A percentile compares a stretch with the other conserved stretches of the same genome.
Conservation (phyloP, 2,888 invertebrate species). For the Leptinotarsa juncta region DNA sequence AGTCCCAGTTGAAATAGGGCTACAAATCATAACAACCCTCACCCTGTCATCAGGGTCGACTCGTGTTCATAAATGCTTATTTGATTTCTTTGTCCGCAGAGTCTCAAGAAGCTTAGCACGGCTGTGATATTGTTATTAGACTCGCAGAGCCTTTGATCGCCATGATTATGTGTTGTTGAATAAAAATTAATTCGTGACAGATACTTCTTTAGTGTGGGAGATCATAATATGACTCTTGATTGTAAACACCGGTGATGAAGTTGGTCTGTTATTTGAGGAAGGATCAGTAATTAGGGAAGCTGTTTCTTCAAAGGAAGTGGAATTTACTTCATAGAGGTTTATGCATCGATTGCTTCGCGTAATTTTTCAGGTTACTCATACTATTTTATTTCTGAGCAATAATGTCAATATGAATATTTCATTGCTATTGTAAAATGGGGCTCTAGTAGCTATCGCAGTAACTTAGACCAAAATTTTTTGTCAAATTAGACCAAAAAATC, state of each 20-base stretch:
- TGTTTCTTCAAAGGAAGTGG: not conserved
- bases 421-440: too few relatives aligned
- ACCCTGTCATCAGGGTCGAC: slow-evolving; percentile 54
- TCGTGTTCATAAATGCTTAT: slow-evolving; percentile 47
- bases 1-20: slow-evolving; percentile 59
- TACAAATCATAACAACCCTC: slow-evolving; percentile 62
- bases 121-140: slow-evolving; percentile 42
- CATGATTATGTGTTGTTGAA: slow-evolving; percentile 35
- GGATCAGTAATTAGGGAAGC: not conserved
- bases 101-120: slow-evolving; percentile 42
- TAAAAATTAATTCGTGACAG: slow-evolving; percentile 40
- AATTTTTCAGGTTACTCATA: not conserved
- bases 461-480: too few relatives aligned
- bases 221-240: not conserved
- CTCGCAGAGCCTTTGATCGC: slow-evolving; percentile 36
- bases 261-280: not conserved
- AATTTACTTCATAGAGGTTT: too few relatives aligned
- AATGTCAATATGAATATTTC: too few relatives aligned
- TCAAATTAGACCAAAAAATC: too few relatives aligned
- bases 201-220: slow-evolving; percentile 12
- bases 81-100: slow-evolving; percentile 45
- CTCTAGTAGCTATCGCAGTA: too few relatives aligned
- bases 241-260: slow-evolving; percentile 6
- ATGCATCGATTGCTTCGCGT: not conserved
- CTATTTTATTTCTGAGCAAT: too few relatives aligned